Base-by-base conservation (phyloP, 2,797 vertebrate genomes). In the Smutsia gigantea region DNA sequence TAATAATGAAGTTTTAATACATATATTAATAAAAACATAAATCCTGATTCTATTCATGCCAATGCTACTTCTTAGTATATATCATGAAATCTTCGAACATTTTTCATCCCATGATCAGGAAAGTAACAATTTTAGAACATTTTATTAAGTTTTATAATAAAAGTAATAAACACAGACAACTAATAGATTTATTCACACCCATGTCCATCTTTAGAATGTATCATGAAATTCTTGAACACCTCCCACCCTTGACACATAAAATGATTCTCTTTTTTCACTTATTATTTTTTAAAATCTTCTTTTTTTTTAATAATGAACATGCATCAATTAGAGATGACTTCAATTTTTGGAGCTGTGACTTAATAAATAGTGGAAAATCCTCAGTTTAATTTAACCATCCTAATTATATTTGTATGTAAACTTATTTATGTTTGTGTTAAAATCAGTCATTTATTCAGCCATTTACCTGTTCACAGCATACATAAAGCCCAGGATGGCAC, bases 391-490 rank as follows among this genome's bases (percentile, higher is more conserved):
- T 46, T 79, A 96, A 77, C n/a, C 11, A 63, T 69, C 53, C 51
- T 94, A 85, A 95, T 74, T 92, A 74, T 9, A 53, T 88, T 42
- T 5, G 0, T 39, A 49, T 93, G 29, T 81, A 61, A 88, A 83
- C 5, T 93, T 61, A 93, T 49, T 82, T 82, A 93, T 29, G 69
- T 64, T 59, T 88, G 57, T 93, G 57, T 87, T 90, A 84, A 94
- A 93, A 46, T 51, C 14, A 69, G 46, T 42, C 17, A 49, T 72
- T 92, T 91, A 86, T 91, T 85, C 63, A 95, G 14, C 18, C 25
- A 86, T 83, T 95, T 87, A 87, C 23, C 12, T 83, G 14, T 69
- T 79, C 27, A 42, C 7, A 25, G 25, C 85, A 72, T 87, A 37
- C 14, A 27, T 18, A 57, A 86, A 86, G 11, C 25, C 3, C 2